Evolutionary conservation across 2,888 invertebrate genomes (phyloP), one percentile per base, ranked within the genome.

Genomic region (Lepidocyrtoides sp.): DNA sequence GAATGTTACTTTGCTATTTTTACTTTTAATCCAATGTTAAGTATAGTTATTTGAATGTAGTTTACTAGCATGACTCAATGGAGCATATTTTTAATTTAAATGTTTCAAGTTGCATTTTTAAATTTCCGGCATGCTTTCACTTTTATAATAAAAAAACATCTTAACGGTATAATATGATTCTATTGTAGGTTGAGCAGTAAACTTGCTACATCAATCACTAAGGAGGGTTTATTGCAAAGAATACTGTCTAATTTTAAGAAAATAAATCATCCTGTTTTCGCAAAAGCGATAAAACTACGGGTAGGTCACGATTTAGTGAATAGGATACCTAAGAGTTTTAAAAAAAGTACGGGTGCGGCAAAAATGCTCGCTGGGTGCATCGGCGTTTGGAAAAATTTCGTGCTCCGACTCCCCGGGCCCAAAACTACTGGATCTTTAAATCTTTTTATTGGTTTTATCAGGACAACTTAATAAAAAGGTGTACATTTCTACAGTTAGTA

Each of bases 381-480:
- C 2, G 2, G 17, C 0, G 2, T 2, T 54, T 54, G 51, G n/a
- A 2, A 17, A 2, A 17, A 1, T 0, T 17, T 54, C 14, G 17
- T 14, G 7, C 17, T 17, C 51, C n/a, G 51, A 14, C 51, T 17
- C 17, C 17, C 51, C 51, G 51, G 17, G 17, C 14, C 51, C 51
- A 14, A 17, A n/a, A 54, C 81, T 41, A 54, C 63, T 63, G 63
- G 63, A 63, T 36, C 2, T 29, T 63, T 29, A 10, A 5, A 2
- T 63, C 7, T 0, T 26, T 2, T 29, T 63, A 23, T 14, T 29
- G 8, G 63, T 63, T 81, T 29, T 63, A 29, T 63, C 63, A 0
- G 20, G n/a, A 83, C 63, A 41, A 66, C 48, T 83, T 83, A 83
- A 63, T 83, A 63, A 83, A 83, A 20, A 82, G 44, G 41, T 44